Base-by-base conservation (phyloP, 2,113 vertebrate genomes). In the Nyctereutes procyonoides region DNA sequence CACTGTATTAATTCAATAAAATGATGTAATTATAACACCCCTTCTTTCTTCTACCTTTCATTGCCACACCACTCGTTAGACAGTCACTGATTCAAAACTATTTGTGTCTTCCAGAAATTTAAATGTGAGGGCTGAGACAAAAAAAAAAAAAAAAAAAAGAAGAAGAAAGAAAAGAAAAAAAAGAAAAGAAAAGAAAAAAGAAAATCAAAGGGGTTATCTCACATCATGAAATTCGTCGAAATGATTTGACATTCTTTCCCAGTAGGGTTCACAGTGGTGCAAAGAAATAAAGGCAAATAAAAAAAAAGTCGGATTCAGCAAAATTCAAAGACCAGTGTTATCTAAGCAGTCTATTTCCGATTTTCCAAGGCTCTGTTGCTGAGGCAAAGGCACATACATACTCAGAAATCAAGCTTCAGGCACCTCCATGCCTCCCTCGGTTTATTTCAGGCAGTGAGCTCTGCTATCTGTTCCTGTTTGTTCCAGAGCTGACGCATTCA, bases 91-190 rank as follows among this genome's bases (percentile, higher is more conserved):
- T 60, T 79, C 56, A 79, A 63, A 88, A 87, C 79, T 65, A 65
- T 74, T 24, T 17, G 28, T 30, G 1, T 90, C 67, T 76, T 90
- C 79, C 43, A 69, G 77, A 96, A 92, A 62, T 51, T 55, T 74
- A 62, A 81, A 63, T 89, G 51, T 89, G 77, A 76, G 48, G 79
- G 11, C 69, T 63, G 67, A 56, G 58, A 76, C n/a, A 8, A 5
- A 65, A 74, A 35, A 73, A 32, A 79, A 62, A 62, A 32, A 4
- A 8, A 51, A 30, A 2, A 58, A 35, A 7, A 19, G 26, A 80
- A 17, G n/a, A 26, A 2, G 53, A 69, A 48, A 65, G 22, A 65
- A 67, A 63, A 60, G n/a, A n/a, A 69, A 32, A 55, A 35, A 76
- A 58, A 60, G 15, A 13, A 4, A 43, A 65, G 28, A 69, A 12